phyloP scores from a whole-genome alignment of 2,797 vertebrate genomes.

The Myotis vivesi region DNA sequence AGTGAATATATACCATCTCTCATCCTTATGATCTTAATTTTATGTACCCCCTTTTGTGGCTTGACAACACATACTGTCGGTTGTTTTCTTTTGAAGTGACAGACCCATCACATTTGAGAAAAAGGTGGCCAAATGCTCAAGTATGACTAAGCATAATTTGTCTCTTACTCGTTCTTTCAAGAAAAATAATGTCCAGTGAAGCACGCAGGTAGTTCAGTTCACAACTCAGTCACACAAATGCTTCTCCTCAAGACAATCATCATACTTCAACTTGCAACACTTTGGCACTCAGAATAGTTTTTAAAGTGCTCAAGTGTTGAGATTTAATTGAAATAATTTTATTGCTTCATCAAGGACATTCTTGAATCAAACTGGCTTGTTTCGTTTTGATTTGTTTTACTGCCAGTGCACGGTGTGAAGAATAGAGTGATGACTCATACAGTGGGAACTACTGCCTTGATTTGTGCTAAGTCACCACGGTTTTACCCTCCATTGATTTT shows the following conservation, averaged over 20 bases:
- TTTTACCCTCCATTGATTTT: neutral
- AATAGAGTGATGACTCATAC: too few relatives aligned
- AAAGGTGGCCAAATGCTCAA: neutral
- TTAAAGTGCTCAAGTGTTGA: neutral
- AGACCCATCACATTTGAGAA: neutral
- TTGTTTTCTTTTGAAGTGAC: constrained; percentile 2
- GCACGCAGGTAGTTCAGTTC: neutral
- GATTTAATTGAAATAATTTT: neutral
- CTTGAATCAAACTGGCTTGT: neutral
- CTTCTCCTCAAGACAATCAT: neutral
- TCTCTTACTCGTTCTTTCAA: neutral
- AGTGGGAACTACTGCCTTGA: neutral
- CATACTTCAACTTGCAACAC: neutral
- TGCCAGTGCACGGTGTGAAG: neutral
- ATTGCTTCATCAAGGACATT: neutral
- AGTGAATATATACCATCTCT: neutral
- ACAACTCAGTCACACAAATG: neutral
- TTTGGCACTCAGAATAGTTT: neutral
- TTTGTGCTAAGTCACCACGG: neutral
- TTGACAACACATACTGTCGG: neutral
- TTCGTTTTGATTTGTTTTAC: neutral
- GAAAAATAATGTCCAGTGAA: neutral
- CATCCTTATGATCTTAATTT: constrained; percentile 22
- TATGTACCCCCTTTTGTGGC: neutral
- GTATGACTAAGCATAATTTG: neutral